Conservation (phyloP, 2,113 vertebrate species). For the Verasper variegatus region DNA sequence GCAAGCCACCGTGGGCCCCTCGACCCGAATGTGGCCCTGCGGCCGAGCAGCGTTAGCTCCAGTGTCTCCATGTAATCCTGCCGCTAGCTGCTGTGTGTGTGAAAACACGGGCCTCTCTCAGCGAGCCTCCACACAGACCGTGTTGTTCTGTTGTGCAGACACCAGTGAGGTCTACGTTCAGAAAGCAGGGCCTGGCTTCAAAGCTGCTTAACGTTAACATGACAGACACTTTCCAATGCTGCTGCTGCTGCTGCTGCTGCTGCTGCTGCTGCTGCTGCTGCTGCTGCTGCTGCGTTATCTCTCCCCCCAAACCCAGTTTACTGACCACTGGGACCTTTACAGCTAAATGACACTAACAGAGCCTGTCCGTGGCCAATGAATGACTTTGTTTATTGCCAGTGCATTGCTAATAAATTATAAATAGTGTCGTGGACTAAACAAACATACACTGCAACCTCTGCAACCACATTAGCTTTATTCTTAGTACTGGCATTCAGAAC, state of each 20-base stretch:
- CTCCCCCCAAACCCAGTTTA: not conserved
- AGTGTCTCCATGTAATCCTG: not conserved
- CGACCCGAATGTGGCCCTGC: conserved; percentile 25
- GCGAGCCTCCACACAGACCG: too few relatives aligned
- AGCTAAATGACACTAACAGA: not conserved
- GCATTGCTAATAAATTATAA: conserved; percentile 21
- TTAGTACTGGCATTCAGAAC: not conserved
- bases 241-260: too few relatives aligned
- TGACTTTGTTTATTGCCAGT: not conserved
- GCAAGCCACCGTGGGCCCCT: conserved; percentile 46
- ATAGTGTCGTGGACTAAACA: conserved; percentile 8
- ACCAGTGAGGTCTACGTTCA: too few relatives aligned
- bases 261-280: too few relatives aligned
- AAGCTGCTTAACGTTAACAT: too few relatives aligned
- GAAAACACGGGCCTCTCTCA: too few relatives aligned
- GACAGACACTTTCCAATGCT: too few relatives aligned
- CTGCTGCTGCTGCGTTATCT: too few relatives aligned
- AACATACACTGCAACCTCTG: conserved; percentile 21
- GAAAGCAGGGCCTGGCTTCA: too few relatives aligned
- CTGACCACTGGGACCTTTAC: not conserved
- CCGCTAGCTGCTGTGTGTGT: too few relatives aligned
- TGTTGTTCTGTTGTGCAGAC: too few relatives aligned
- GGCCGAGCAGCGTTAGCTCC: conserved; percentile 9
- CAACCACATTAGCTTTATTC: not conserved
- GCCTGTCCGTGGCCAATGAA: not conserved